Base-by-base conservation (phyloP, 2,888 invertebrate genomes). In the Anaspis maculata region DNA sequence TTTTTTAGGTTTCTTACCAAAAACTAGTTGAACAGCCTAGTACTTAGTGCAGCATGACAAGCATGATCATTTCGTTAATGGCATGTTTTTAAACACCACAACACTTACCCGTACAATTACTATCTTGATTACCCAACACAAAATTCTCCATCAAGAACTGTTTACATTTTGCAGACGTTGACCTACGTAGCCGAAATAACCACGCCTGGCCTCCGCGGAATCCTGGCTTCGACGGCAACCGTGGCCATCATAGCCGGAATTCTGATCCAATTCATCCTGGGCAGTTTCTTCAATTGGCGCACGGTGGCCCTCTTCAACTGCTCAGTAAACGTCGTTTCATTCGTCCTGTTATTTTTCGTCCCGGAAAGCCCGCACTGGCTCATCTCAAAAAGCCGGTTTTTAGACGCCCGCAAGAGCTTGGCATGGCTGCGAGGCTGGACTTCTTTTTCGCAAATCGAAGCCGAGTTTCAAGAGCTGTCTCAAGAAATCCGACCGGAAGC, bases 361-460 rank as follows among this genome's bases (percentile, higher is more conserved):
- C 88, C 88, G 0, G 88, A 88, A 61, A 84, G 83, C 45, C 87
- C 88, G 0, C 76, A 82, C 46, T 88, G 87, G 87, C 65, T 87
- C 28, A 74, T 85, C 29, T 72, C 78, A 1, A 77, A 76, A 52
- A 75, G 76, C 38, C 72, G 79, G 6, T 55, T 72, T 13, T 68
- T 72, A 2, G 83, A 83, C 14, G 83, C 86, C 0, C 74, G 76
- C 43, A 70, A 74, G 57, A 73, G 78, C 16, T 66, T 87, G 10
- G 79, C 82, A 47, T 87, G 86, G 85, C 63, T 88, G 1, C 71
- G 87, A 16, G 87, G 87, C 2, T 87, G 86, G 86, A 78, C 79
- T 0, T 67, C 68, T 0, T 64, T 79, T 11, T 60, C 68, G 3
- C 69, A 70, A 13, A 75, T 86, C 0, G 74, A 77, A 51, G 49